Evolutionary conservation across 2,113 vertebrate genomes (phyloP).

Genomic region (Barnardius zonarius): DNA sequence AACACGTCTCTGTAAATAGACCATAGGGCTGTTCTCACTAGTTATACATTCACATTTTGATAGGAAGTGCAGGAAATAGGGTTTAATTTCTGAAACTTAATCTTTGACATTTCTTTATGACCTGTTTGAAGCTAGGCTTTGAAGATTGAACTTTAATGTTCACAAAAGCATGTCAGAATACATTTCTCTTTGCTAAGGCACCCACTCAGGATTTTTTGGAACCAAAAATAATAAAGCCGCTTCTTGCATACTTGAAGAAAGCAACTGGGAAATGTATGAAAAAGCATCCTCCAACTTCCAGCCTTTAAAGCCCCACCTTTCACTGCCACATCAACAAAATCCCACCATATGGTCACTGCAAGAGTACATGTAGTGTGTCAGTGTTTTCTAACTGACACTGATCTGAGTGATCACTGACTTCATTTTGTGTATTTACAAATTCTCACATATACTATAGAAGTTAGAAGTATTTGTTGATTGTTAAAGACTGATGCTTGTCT

Average conservation of each 20-base stretch:
- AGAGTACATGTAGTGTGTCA: not conserved
- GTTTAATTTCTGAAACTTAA: not conserved
- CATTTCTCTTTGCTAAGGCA: not conserved
- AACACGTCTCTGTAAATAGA: not conserved
- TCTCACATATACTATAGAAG: not conserved
- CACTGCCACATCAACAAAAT: not conserved
- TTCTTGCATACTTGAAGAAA: not conserved
- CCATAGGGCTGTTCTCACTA: not conserved
- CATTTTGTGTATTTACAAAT: not conserved
- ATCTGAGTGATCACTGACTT: not conserved
- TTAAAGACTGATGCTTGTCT: not conserved
- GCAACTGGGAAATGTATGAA: not conserved
- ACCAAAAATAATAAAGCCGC: not conserved
- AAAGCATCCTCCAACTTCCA: not conserved
- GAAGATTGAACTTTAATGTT: not conserved
- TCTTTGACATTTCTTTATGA: not conserved
- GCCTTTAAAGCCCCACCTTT: not conserved
- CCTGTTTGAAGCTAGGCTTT: not conserved
- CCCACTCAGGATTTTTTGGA: not conserved
- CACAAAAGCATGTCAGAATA: not conserved
- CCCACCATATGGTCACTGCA: accelerated
- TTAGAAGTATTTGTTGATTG: not conserved
- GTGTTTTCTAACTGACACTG: not conserved
- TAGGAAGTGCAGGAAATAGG: not conserved
- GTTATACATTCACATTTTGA: not conserved